Evolutionary conservation across 2,113 vertebrate species (phyloP).

Genomic region (Macquaria ambigua): DNA sequence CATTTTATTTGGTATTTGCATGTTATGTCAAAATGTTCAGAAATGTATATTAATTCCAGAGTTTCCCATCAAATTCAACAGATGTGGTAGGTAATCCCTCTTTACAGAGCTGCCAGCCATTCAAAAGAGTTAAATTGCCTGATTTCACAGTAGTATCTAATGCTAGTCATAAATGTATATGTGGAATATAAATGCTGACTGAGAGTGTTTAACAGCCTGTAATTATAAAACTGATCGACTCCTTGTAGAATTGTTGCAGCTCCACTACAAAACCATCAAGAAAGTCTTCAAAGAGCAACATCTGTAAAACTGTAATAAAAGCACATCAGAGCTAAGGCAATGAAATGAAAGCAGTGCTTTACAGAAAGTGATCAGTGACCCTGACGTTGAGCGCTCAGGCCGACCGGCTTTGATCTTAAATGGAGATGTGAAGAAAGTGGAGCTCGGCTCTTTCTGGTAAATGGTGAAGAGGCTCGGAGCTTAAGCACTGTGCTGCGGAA

Average conservation of each 20-base stretch:
- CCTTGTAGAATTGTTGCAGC: background rate
- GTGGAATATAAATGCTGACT: background rate
- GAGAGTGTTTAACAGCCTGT: background rate
- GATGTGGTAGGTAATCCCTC: background rate
- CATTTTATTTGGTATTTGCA: background rate
- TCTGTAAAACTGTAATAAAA: background rate
- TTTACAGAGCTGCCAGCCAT: background rate
- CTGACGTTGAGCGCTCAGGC: background rate
- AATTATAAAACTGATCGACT: background rate
- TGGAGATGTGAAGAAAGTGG: constrained; percentile 4
- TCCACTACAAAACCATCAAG: background rate
- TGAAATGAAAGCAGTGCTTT: background rate
- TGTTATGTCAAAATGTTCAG: background rate
- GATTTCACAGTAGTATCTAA: background rate
- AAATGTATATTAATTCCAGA: background rate
- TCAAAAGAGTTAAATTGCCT: background rate
- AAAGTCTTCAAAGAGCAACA: background rate
- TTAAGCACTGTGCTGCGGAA: background rate
- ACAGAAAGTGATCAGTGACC: constrained; percentile 22
- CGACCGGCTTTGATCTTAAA: constrained; percentile 11
- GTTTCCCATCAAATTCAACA: background rate
- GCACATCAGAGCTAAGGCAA: constrained; percentile 1
- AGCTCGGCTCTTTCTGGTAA: background rate
- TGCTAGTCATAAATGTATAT: background rate
- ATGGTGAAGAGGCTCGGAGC: background rate